Evolutionary conservation across 1,140 invertebrate species (phyloP).

Genomic region (Metaphire vulgaris): DNA sequence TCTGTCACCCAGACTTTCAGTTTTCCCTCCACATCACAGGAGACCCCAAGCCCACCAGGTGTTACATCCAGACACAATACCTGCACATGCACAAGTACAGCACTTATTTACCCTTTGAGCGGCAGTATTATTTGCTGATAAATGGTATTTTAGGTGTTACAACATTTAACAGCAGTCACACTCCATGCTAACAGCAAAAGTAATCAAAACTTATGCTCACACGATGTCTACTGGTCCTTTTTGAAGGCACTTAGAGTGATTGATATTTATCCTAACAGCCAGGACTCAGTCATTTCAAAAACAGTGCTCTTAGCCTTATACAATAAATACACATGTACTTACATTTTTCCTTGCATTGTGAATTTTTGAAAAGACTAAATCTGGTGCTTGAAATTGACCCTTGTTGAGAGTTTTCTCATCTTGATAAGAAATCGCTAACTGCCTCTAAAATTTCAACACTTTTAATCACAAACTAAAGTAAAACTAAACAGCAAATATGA

Average conservation of each 20-base stretch:
- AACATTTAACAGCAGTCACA: neutral
- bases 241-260: too few relatives aligned
- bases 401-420: neutral
- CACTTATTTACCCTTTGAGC: too few relatives aligned
- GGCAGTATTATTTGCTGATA: too few relatives aligned
- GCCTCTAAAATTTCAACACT: neutral
- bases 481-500: too few relatives aligned
- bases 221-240: too few relatives aligned
- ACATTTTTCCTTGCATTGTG: neutral
- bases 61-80: slow-evolving; percentile 53
- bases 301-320: too few relatives aligned
- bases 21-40: slow-evolving; percentile 58
- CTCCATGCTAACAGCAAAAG: neutral
- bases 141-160: too few relatives aligned
- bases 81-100: too few relatives aligned
- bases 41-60: slow-evolving; percentile 59
- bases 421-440: neutral
- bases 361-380: neutral
- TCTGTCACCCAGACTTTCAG: slow-evolving; percentile 61
- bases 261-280: too few relatives aligned
- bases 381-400: neutral
- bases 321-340: too few relatives aligned
- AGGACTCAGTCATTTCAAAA: too few relatives aligned
- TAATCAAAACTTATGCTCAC: neutral
- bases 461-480: too few relatives aligned